These are phyloP conservation scores for Meloidogyne hapla DNA, from an alignment of 1,140 invertebrate genomes.

Conservation along the genomic window DNA sequence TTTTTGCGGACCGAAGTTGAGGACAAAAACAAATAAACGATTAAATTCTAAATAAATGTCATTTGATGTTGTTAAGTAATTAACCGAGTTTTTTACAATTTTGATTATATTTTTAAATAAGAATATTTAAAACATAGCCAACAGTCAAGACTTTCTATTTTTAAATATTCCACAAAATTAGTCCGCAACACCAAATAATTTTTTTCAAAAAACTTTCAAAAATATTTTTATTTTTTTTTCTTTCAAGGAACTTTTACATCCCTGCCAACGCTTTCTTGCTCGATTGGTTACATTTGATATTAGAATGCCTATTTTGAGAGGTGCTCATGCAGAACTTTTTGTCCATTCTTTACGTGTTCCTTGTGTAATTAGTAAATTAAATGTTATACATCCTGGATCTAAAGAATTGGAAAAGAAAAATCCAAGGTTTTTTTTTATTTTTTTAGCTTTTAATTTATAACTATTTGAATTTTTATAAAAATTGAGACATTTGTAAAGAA, in stretches of 20 bases:
- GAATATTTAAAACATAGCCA: too few species aligned
- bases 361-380: constrained; percentile 80
- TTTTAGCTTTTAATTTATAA: too few species aligned
- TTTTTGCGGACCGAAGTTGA: too few species aligned
- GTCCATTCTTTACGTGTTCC: constrained; percentile 71
- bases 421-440: constrained; percentile 44
- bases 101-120: too few species aligned
- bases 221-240: neutral
- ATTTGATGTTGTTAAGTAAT: too few species aligned
- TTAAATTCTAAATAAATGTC: too few species aligned
- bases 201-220: neutral
- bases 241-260: constrained; percentile 43
- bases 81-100: too few species aligned
- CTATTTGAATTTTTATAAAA: neutral
- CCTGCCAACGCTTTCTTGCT: constrained; percentile 33
- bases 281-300: constrained; percentile 72
- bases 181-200: too few species aligned
- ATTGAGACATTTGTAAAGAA: neutral
- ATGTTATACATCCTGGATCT: constrained; percentile 66
- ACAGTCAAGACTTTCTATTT: too few species aligned
- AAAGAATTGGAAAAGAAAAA: constrained; percentile 56
- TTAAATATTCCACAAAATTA: too few species aligned
- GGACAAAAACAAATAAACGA: too few species aligned
- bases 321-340: constrained; percentile 70
- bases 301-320: constrained; percentile 76